Base-by-base conservation (phyloP, 2,797 vertebrate species). In the Vespertilio murinus region DNA sequence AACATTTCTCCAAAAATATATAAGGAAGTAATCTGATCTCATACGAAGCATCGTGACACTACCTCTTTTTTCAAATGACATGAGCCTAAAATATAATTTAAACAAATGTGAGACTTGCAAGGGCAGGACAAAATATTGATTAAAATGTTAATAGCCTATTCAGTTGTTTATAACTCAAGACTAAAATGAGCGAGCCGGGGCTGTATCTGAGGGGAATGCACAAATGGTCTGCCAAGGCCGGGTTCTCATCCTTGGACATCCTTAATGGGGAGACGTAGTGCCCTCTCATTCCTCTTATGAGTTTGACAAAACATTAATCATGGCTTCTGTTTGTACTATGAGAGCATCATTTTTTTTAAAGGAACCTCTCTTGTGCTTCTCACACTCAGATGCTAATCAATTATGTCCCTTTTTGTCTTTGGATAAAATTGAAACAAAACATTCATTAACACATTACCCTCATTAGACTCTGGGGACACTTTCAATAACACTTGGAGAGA, bases 391-490 rank as follows among this genome's bases (percentile, higher is more conserved):
- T 91, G 80, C 16, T 86, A 59, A 94, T 95, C 70, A 94, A 47
- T 95, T 79, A 80, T 67, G 77, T 82, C 42, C 28, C 78, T 77
- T 71, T 94, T 95, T 90, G 54, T 79, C 77, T 91, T 94, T 94
- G 84, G 65, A 83, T 91, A 89, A 52, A 91, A 70, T 93, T 89
- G 49, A 89, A 90, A 86, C 17, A 82, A 71, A 94, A 69, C n/a
- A 47, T 65, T 80, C 88, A 94, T 95, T 95, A 94, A 35, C 45
- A 94, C 93, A 93, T 95, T 90, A 87, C 86, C 74, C 88, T 93
- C 74, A 89, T 94, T 94, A 94, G 18, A 82, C 42, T 61, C 59
- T 52, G 10, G 71, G 52, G 42, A 88, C 35, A 74, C 64, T 64
- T 91, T 92, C 52, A 91, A 70, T 69, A 79, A 71, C 40, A 49